These are phyloP conservation scores for Periophthalmus modestus DNA, from an alignment of 2,113 vertebrate genomes.

Conservation along the genomic window DNA sequence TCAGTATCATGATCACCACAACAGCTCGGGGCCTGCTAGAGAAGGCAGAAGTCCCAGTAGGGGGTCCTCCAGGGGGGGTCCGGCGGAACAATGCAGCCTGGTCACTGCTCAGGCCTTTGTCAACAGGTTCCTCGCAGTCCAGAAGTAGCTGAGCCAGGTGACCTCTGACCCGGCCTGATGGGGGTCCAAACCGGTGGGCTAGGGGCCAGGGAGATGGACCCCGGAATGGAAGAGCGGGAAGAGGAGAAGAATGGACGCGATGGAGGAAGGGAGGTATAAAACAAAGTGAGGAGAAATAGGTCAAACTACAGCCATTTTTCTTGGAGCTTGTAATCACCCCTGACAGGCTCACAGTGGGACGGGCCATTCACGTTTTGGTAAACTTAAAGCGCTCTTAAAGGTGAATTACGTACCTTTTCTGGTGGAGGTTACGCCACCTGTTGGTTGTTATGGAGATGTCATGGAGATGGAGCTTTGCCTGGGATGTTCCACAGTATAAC, in stretches of 20 bases:
- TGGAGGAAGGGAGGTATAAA: conserved; percentile 61
- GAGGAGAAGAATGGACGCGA: conserved; percentile 49
- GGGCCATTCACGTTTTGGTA: conserved; percentile 49
- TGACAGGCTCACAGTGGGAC: conserved; percentile 70
- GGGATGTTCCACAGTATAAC: no score
- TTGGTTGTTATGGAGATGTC: no score
- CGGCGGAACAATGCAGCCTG: neutral
- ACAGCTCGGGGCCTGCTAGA: neutral
- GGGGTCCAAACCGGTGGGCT: conserved; percentile 62
- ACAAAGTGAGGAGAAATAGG: conserved; percentile 76
- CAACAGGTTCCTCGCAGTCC: conserved; percentile 80
- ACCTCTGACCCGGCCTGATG: conserved; percentile 88
- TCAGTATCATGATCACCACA: neutral
- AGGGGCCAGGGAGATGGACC: conserved; percentile 39
- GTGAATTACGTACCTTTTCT: no score
- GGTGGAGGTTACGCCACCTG: no score
- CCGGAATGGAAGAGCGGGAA: conserved; percentile 41
- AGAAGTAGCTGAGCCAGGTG: conserved; percentile 76
- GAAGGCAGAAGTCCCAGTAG: conserved; percentile 68
- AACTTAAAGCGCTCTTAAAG: neutral
- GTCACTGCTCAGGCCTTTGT: conserved; percentile 79
- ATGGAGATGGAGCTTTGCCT: no score
- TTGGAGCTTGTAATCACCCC: conserved; percentile 74
- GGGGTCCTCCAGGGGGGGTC: conserved; percentile 5
- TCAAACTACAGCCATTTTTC: conserved; percentile 77